Conservation (phyloP, 1,140 invertebrate species). For the Bombus confusus region DNA sequence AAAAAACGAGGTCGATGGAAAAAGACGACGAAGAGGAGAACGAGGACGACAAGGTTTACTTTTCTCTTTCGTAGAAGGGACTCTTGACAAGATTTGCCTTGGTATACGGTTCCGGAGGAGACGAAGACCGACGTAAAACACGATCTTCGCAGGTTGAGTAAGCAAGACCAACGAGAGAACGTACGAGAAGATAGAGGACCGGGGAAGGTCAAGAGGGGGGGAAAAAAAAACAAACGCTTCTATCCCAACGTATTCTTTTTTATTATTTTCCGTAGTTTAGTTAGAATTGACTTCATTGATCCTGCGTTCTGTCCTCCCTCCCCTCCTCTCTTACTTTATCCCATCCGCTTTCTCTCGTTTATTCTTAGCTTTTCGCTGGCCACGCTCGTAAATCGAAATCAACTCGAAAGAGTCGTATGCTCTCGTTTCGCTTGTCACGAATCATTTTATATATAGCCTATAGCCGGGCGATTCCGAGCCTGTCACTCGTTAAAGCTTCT, state of each 20-base stretch:
- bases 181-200: slow-evolving; percentile 18
- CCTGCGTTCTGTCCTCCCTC: neutral
- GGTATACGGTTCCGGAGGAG: slow-evolving; percentile 37
- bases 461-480: no score
- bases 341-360: neutral
- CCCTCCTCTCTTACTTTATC: neutral
- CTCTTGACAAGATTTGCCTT: slow-evolving; percentile 57
- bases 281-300: slow-evolving; percentile 36
- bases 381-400: slow-evolving; percentile 42
- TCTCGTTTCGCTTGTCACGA: slow-evolving; percentile 34
- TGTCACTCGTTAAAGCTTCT: neutral
- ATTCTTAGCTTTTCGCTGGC: slow-evolving; percentile 29
- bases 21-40: slow-evolving; percentile 1
- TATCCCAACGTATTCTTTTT: slow-evolving; percentile 13
- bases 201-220: neutral
- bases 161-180: slow-evolving; percentile 19
- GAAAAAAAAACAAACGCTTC: neutral
- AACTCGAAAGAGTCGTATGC: slow-evolving; percentile 12
- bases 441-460: slow-evolving; percentile 41
- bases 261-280: slow-evolving; percentile 38
- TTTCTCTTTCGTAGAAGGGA: slow-evolving; percentile 42
- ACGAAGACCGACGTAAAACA: slow-evolving; percentile 44
- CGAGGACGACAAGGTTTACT: slow-evolving; percentile 35
- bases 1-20: slow-evolving; percentile 36
- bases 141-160: slow-evolving; percentile 26